phyloP scores from a whole-genome alignment of 2,113 vertebrate genomes.

The Eclectus roratus region DNA sequence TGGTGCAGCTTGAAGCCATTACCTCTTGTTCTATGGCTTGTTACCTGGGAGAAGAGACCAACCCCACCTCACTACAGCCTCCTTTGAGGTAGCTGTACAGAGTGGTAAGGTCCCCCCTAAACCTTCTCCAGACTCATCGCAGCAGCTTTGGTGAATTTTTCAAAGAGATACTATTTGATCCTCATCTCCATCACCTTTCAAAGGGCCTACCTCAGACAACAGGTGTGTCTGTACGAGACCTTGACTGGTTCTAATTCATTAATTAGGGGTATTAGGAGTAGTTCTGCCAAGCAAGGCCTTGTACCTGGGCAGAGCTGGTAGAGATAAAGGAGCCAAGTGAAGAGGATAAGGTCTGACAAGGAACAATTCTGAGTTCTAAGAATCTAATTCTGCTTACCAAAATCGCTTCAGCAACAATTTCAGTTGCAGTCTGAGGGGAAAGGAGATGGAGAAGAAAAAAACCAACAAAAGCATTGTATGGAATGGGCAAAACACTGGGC shows the following conservation, averaged over 20 bases:
- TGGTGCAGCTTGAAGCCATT: background rate
- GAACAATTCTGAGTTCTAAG: background rate
- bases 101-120: background rate
- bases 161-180: background rate
- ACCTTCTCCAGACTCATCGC: background rate
- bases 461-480: background rate
- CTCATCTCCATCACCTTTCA: background rate
- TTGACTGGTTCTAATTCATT: background rate
- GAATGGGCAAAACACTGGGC: background rate
- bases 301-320: background rate
- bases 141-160: background rate
- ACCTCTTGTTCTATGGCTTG: background rate
- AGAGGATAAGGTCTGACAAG: slow-evolving; percentile 8
- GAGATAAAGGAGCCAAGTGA: background rate
- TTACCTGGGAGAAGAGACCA: background rate
- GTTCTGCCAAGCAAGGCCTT: background rate
- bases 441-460: background rate
- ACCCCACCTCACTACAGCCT: background rate
- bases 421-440: background rate
- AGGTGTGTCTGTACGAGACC: background rate
- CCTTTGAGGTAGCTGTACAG: background rate
- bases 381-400: slow-evolving; percentile 35
- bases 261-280: background rate
- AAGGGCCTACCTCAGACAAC: background rate
- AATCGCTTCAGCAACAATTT: slow-evolving; percentile 8